Evolutionary conservation across 2,113 vertebrate species (phyloP).

Genomic region (Camelus bactrianus): DNA sequence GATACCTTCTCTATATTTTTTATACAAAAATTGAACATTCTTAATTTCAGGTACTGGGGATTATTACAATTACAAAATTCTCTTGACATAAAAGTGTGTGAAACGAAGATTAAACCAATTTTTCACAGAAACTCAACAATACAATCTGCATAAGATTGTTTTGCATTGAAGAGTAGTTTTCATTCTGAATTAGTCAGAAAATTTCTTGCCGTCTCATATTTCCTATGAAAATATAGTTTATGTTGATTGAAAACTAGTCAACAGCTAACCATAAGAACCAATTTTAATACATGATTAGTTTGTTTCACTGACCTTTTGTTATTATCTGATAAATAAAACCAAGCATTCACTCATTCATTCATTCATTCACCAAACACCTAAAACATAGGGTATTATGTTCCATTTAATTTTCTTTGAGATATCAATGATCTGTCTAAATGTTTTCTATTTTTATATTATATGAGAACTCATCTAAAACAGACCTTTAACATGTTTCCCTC

Average conservation of each 20-base stretch:
- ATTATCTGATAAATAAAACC: constrained; percentile 44
- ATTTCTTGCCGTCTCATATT: constrained; percentile 28
- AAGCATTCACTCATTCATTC: constrained; percentile 42
- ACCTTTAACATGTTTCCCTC: background rate
- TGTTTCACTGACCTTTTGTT: constrained; percentile 38
- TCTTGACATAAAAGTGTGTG: background rate
- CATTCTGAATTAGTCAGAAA: background rate
- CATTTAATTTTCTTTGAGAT: constrained; percentile 45
- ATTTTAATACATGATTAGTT: background rate
- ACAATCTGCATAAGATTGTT: background rate
- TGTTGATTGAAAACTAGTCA: background rate
- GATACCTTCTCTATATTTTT: background rate
- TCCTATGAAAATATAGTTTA: constrained; percentile 43
- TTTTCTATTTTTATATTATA: constrained; percentile 12
- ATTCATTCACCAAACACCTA: background rate
- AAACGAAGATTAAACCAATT: background rate
- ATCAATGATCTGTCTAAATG: background rate
- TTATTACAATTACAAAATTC: constrained; percentile 47
- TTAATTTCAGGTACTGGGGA: constrained; percentile 48
- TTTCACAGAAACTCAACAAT: constrained; percentile 4
- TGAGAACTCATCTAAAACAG: background rate
- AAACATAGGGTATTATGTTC: background rate
- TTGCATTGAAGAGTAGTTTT: background rate
- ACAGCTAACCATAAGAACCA: background rate
- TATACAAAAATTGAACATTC: constrained; percentile 55